A percentile compares a stretch with the other conserved stretches of the same genome.
phyloP scores from a whole-genome alignment of 1,140 invertebrate genomes.

The Orchesella cincta region DNA sequence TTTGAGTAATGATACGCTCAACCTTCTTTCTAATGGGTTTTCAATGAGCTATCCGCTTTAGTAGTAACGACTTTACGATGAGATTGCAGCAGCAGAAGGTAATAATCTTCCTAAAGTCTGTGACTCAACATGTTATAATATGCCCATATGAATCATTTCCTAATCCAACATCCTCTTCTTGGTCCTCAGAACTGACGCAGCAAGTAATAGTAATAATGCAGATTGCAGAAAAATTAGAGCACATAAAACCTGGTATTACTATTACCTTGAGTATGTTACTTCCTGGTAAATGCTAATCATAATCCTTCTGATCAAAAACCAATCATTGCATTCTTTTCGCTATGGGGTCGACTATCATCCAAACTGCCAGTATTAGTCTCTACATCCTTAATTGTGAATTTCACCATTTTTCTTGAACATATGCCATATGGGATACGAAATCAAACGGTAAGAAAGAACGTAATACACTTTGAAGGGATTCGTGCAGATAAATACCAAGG shows the following conservation, averaged over 20 bases:
- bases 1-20: conserved; percentile 17
- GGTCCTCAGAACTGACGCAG: no score
- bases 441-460: no score
- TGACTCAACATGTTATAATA: no score
- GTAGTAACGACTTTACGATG: no score
- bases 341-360: neutral
- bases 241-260: neutral
- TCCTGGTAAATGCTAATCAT: neutral
- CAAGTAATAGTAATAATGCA: no score
- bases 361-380: neutral
- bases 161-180: no score
- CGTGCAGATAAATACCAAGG: no score
- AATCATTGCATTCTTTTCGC: neutral
- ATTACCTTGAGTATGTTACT: neutral
- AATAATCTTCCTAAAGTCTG: no score
- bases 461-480: no score
- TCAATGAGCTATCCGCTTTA: neutral
- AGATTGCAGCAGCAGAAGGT: no score
- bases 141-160: no score
- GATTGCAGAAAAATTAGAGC: neutral
- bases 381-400: neutral
- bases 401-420: neutral
- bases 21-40: neutral
- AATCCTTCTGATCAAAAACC: neutral
- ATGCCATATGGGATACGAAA: neutral